Percentiles rank a stretch among this genome's conserved stretches.
Evolutionary conservation across 2,888 invertebrate genomes (phyloP).

Genomic region (Macrosoma leucophasiata): DNA sequence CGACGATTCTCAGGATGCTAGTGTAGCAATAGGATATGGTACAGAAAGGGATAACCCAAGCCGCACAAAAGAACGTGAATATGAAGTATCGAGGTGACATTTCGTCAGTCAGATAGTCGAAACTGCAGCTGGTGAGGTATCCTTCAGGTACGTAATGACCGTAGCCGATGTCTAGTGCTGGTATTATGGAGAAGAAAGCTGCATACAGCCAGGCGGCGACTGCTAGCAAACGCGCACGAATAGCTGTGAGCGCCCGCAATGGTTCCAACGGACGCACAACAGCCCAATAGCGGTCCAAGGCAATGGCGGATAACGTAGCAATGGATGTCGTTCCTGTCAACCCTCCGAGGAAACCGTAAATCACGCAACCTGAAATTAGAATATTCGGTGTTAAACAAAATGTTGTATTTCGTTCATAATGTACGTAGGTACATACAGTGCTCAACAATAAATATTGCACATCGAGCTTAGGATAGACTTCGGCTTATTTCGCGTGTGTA

Average conservation of each 20-base stretch:
- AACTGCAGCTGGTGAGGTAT: conserved; percentile 88
- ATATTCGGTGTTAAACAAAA: conserved; percentile 3
- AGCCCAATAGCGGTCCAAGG: conserved; percentile 88
- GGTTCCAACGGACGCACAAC: conserved; percentile 86
- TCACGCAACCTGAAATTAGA: conserved; percentile 79
- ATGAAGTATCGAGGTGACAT: conserved; percentile 79
- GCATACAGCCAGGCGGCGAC: conserved; percentile 85
- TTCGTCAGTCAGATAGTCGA: conserved; percentile 86
- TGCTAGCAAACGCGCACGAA: conserved; percentile 77
- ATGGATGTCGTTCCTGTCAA: conserved; percentile 88
- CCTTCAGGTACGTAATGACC: conserved; percentile 89
- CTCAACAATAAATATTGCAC: too few species aligned
- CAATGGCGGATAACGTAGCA: conserved; percentile 85
- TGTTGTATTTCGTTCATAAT: background rate
- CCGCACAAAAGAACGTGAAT: conserved; percentile 83
- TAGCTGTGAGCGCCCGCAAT: conserved; percentile 75
- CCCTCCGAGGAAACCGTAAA: conserved; percentile 89
- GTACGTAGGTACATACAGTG: too few species aligned
- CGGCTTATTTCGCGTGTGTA: too few species aligned
- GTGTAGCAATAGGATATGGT: conserved; percentile 84
- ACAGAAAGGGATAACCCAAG: conserved; percentile 83
- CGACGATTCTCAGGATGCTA: conserved; percentile 80
- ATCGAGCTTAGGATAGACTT: background rate
- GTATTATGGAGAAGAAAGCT: conserved; percentile 80
- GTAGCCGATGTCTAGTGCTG: conserved; percentile 81